These are phyloP conservation scores for Eugnorisma glareosa DNA, from an alignment of 2,888 invertebrate genomes.

Conservation along the genomic window DNA sequence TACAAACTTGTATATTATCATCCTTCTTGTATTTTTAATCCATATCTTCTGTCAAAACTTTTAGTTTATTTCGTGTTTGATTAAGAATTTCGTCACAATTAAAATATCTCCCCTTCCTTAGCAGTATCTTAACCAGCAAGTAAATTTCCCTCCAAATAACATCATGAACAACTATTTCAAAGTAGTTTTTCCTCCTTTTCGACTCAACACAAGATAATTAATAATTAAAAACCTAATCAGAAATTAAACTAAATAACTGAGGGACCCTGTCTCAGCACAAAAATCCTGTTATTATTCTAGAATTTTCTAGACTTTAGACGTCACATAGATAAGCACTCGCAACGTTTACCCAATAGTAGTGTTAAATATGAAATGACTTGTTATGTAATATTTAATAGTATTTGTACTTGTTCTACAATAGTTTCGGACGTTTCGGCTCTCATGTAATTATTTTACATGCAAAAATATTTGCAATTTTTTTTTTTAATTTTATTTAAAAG, in stretches of 20 bases:
- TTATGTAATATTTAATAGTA: slow-evolving; percentile 26
- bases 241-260: slow-evolving; percentile 71
- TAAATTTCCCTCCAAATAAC: not conserved
- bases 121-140: not conserved
- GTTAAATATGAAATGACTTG: slow-evolving; percentile 34
- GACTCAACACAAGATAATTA: slow-evolving; percentile 47
- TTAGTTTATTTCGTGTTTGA: not conserved
- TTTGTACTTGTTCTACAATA: slow-evolving; percentile 45
- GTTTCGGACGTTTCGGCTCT: slow-evolving; percentile 11
- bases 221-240: slow-evolving; percentile 28
- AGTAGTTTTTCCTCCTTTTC: slow-evolving; percentile 19
- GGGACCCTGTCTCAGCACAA: slow-evolving; percentile 86
- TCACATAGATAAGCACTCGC: slow-evolving; percentile 53
- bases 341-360: slow-evolving; percentile 45
- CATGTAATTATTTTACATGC: slow-evolving; percentile 3
- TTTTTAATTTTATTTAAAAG: not conserved
- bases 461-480: not conserved
- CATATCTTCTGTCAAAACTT: not conserved
- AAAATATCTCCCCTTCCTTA: not conserved
- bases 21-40: not conserved
- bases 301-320: slow-evolving; percentile 56
- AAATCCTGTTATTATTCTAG: slow-evolving; percentile 60
- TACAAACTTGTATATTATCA: not conserved
- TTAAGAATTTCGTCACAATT: not conserved
- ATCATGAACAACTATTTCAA: not conserved